phyloP scores from a whole-genome alignment of 37 sponge, comb jelly and placozoan species.

The Eunapius fragilis region DNA sequence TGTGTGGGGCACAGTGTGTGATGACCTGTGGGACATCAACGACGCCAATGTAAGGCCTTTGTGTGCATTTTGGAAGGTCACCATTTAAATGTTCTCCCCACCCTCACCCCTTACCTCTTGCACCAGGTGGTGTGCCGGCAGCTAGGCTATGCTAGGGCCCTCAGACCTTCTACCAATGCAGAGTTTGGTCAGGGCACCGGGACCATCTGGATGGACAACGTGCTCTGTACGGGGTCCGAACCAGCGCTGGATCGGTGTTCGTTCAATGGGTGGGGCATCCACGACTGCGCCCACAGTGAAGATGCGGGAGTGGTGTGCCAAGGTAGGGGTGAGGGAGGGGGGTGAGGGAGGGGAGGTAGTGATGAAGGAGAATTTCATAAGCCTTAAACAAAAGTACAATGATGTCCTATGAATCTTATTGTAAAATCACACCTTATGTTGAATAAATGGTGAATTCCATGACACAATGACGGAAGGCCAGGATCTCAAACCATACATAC shows the following conservation, averaged over 20 bases:
- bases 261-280: constrained; percentile 2
- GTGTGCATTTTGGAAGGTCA: constrained; percentile 15
- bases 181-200: constrained; percentile 1
- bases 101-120: not conserved
- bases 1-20: constrained; percentile 35
- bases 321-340: not conserved
- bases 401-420: no score
- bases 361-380: no score
- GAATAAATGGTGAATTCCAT: no score
- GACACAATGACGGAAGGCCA: no score
- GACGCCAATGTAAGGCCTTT: not conserved
- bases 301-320: constrained; percentile 4
- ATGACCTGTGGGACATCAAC: not conserved
- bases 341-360: no score
- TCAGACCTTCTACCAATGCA: not conserved
- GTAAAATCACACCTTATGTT: no score
- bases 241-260: constrained; percentile 4
- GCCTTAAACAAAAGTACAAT: no score
- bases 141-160: not conserved
- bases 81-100: no score
- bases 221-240: constrained; percentile 3
- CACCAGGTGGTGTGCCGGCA: constrained; percentile 24
- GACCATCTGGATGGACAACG: constrained; percentile 16
- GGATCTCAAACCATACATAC: no score
- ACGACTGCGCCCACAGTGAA: not conserved